These are phyloP conservation scores for Epizoanthus rinbou DNA, from an alignment of 92 coral and sea anemone species.

Conservation along the genomic window DNA sequence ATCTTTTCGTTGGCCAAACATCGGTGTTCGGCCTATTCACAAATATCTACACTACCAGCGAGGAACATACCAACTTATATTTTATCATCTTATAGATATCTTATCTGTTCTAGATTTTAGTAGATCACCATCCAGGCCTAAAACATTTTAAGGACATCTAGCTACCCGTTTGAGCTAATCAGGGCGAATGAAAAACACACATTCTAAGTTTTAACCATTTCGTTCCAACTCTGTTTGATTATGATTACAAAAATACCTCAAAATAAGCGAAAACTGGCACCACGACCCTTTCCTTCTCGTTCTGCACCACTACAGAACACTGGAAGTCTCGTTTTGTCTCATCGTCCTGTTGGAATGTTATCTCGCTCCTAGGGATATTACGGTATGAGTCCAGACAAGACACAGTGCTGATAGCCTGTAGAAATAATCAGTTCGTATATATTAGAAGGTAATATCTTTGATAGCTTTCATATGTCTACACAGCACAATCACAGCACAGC, in stretches of 20 bases:
- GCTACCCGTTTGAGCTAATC: too few relatives aligned
- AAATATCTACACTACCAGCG: too few relatives aligned
- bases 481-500: neutral
- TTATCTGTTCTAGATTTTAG: too few relatives aligned
- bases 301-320: neutral
- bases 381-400: neutral
- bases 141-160: too few relatives aligned
- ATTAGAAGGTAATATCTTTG: too few relatives aligned
- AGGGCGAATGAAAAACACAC: too few relatives aligned
- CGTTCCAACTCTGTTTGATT: neutral
- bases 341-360: neutral
- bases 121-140: too few relatives aligned
- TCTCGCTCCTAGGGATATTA: slow-evolving; percentile 18
- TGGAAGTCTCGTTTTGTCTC: slow-evolving; percentile 7
- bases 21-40: too few relatives aligned
- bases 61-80: too few relatives aligned
- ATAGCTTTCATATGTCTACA: too few relatives aligned
- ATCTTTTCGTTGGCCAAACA: too few relatives aligned
- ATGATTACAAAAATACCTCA: neutral
- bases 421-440: neutral
- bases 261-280: slow-evolving; percentile 6
- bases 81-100: too few relatives aligned
- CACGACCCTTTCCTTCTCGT: neutral
- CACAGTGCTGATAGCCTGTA: neutral
- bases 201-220: neutral